phyloP scores from a whole-genome alignment of 1,140 invertebrate species.

The Drosophila bipectinata region DNA sequence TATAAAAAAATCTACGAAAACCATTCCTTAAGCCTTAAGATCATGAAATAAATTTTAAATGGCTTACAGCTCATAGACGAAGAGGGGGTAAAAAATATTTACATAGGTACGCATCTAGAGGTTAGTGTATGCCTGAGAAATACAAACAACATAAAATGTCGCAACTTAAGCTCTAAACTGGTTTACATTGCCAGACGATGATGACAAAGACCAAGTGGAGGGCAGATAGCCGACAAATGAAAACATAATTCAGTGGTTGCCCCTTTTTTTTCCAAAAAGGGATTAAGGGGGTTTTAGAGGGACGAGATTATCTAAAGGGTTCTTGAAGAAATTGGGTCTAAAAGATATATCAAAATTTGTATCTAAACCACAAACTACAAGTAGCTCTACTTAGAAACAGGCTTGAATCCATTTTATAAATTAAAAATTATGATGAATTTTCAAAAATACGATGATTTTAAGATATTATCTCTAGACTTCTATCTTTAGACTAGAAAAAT shows the following conservation, averaged over 20 bases:
- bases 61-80: slow-evolving; percentile 29
- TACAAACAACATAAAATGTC: slow-evolving; percentile 49
- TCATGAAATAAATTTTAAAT: slow-evolving; percentile 35
- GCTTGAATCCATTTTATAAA: no score
- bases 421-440: no score
- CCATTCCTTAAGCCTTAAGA: slow-evolving; percentile 40
- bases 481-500: no score
- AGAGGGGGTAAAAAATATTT: background rate
- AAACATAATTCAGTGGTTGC: slow-evolving; percentile 21
- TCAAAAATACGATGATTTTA: no score
- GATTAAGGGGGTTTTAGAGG: background rate
- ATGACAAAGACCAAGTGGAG: background rate
- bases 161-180: slow-evolving; percentile 50
- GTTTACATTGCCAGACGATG: slow-evolving; percentile 41
- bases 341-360: no score
- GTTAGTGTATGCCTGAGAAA: slow-evolving; percentile 9
- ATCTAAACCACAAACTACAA: no score
- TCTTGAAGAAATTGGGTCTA: no score
- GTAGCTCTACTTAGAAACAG: no score
- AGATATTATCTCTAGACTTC: no score
- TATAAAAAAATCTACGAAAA: slow-evolving; percentile 11
- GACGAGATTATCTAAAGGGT: no score
- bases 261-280: slow-evolving; percentile 10
- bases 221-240: slow-evolving; percentile 10
- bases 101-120: slow-evolving; percentile 1